Evolutionary conservation across 2,888 invertebrate species (phyloP).

Genomic region (Corbicula japonica): DNA sequence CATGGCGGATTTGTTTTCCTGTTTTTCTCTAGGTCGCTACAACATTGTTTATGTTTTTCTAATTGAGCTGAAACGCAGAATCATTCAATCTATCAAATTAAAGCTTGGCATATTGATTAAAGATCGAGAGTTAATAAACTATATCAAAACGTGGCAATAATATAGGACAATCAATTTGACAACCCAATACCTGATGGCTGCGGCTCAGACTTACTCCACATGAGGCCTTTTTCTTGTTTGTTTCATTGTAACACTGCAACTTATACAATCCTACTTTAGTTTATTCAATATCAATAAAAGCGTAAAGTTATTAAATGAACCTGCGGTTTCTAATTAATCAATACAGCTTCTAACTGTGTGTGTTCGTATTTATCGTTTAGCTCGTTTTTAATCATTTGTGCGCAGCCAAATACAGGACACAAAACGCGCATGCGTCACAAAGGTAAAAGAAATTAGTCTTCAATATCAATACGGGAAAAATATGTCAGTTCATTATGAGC

Average conservation of each 20-base stretch:
- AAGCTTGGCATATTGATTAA: too few relatives aligned
- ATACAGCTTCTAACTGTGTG: conserved; percentile 42
- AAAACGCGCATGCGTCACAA: neutral
- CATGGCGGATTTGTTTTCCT: too few relatives aligned
- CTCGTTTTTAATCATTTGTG: conserved; percentile 7
- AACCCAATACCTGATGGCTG: conserved; percentile 5
- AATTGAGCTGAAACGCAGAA: too few relatives aligned
- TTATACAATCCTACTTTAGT: conserved; percentile 24
- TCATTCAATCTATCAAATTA: too few relatives aligned
- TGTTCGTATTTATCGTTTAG: conserved; percentile 34
- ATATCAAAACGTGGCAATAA: conserved; percentile 28
- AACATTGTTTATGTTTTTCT: too few relatives aligned
- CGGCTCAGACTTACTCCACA: too few relatives aligned
- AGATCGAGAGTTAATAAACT: conserved; percentile 18
- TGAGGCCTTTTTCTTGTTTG: too few relatives aligned
- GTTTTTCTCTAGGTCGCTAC: too few relatives aligned
- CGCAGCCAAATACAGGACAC: neutral
- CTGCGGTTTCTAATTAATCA: conserved; percentile 50
- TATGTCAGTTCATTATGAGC: too few relatives aligned
- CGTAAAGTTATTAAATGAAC: conserved; percentile 53
- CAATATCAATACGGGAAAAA: too few relatives aligned
- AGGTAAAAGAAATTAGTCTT: too few relatives aligned
- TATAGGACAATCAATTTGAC: conserved; percentile 15
- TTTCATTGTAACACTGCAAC: conserved; percentile 10
- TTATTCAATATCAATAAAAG: conserved; percentile 45